These are phyloP conservation scores for Chauna torquata DNA, from an alignment of 2,113 vertebrate genomes.

Conservation along the genomic window DNA sequence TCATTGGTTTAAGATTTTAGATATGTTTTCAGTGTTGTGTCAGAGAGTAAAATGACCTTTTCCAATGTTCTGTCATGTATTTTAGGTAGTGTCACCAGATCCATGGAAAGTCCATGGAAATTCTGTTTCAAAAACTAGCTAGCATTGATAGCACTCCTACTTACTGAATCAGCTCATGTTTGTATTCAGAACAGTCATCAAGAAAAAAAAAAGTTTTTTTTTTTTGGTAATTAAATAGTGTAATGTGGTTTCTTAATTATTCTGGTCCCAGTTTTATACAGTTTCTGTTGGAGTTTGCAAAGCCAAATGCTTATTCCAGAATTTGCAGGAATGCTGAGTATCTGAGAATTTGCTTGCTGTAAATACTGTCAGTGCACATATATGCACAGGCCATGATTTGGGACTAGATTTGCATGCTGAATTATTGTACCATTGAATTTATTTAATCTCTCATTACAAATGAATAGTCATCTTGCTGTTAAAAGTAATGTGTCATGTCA, in stretches of 20 bases:
- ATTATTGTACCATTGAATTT: not conserved
- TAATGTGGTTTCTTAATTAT: not conserved
- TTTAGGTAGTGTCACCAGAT: not conserved
- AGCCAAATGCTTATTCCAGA: not conserved
- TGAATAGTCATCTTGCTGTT: not conserved
- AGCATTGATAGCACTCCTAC: not conserved
- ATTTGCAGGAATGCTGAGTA: not conserved
- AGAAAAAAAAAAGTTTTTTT: not conserved
- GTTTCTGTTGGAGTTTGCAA: not conserved
- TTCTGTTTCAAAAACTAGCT: not conserved
- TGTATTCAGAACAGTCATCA: not conserved
- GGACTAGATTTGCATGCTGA: not conserved
- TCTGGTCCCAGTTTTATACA: not conserved
- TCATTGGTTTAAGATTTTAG: not conserved
- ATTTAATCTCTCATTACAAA: not conserved
- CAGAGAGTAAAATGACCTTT: not conserved
- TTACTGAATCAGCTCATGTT: not conserved
- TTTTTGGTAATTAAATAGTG: not conserved
- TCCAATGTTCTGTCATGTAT: not conserved
- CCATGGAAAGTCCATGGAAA: not conserved
- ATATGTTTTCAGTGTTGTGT: not conserved
- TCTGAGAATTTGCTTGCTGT: not conserved
- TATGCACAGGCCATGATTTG: accelerated
- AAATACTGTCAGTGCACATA: accelerated
- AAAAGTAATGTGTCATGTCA: accelerated